Evolutionary conservation across 2,888 invertebrate genomes (phyloP).

Genomic region (Eubasilissa splendida): DNA sequence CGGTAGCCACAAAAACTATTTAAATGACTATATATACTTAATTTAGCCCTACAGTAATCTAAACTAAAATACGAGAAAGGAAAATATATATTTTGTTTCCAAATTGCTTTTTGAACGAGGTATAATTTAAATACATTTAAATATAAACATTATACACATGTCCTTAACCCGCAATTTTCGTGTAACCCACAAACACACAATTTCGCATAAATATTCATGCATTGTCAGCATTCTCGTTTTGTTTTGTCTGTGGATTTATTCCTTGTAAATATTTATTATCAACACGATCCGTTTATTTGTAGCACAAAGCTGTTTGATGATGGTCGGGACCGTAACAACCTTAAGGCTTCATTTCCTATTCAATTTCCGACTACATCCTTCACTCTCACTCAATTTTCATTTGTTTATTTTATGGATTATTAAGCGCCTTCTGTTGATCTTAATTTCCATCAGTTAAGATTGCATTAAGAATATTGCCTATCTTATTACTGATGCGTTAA

Average conservation of each 20-base stretch:
- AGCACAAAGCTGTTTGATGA: conserved; percentile 14
- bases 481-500: no score
- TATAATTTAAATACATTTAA: conserved; percentile 30
- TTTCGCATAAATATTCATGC: conserved; percentile 41
- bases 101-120: conserved; percentile 10
- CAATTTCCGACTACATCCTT: conserved; percentile 26
- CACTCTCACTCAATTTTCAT: conserved; percentile 14
- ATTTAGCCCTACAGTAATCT: not conserved
- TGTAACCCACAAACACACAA: not conserved
- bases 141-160: conserved; percentile 8
- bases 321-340: not conserved
- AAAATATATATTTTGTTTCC: not conserved
- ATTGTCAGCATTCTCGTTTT: conserved; percentile 16
- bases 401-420: conserved; percentile 17
- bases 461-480: not conserved
- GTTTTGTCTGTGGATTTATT: conserved; percentile 33
- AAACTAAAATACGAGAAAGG: not conserved
- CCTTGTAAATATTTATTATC: conserved; percentile 44
- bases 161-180: not conserved
- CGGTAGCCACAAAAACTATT: no score
- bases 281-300: conserved; percentile 31
- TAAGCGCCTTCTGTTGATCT: conserved; percentile 2
- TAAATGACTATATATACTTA: no score
- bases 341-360: conserved; percentile 2
- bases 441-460: conserved; percentile 1